Percentiles rank a stretch among this genome's conserved stretches.
Conservation (phyloP, 2,888 invertebrate genomes). For the Lochmaea capreae region DNA sequence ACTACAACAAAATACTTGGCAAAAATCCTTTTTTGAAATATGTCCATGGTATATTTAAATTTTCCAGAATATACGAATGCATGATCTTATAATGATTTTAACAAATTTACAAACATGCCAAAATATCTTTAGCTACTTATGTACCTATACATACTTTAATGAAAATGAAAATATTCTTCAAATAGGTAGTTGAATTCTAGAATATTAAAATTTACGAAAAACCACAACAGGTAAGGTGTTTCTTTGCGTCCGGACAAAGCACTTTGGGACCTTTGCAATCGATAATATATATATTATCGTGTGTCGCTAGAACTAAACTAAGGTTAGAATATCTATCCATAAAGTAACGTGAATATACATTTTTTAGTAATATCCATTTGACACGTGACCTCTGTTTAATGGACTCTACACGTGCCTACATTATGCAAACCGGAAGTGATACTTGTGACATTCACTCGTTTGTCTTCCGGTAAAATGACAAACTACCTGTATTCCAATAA, state of each 20-base stretch:
- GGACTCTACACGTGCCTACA: slow-evolving; percentile 12
- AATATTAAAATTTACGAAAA: not conserved
- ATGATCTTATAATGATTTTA: too few relatives aligned
- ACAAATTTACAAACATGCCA: too few relatives aligned
- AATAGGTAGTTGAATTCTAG: not conserved
- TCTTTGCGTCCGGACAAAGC: not conserved
- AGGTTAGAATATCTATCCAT: slow-evolving; percentile 14
- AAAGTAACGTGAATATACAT: slow-evolving; percentile 39
- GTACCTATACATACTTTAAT: too few relatives aligned
- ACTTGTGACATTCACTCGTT: slow-evolving; percentile 45
- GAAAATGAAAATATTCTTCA: too few relatives aligned
- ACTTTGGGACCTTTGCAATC: not conserved
- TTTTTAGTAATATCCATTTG: slow-evolving; percentile 54
- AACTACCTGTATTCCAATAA: slow-evolving; percentile 14
- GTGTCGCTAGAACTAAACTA: slow-evolving; percentile 22
- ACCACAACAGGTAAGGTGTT: not conserved
- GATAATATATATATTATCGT: slow-evolving; percentile 15
- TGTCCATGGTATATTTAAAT: not conserved
- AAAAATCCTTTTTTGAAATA: not conserved
- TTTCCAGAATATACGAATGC: too few relatives aligned
- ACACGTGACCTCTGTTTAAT: slow-evolving; percentile 53
- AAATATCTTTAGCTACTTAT: too few relatives aligned
- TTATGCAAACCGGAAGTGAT: slow-evolving; percentile 48
- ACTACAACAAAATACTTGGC: not conserved
- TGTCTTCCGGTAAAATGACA: slow-evolving; percentile 32